Base-by-base conservation (phyloP, 2,113 vertebrate species). In the Oncorhynchus tshawytscha region DNA sequence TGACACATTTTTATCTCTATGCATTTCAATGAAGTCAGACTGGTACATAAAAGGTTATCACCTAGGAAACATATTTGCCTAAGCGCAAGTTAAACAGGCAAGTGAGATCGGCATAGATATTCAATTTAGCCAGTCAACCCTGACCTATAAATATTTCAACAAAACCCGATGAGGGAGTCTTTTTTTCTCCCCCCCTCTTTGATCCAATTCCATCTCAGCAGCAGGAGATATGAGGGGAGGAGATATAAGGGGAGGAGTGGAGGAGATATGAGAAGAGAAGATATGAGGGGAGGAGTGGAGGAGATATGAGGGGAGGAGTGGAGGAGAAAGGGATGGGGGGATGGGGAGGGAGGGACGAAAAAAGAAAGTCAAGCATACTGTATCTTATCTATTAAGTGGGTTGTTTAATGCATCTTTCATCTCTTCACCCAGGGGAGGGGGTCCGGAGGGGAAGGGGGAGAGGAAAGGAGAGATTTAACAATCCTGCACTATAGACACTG, bases 111-210 rank as follows among this genome's bases (percentile, higher is more conserved):
- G 96, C 96, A 96, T 93, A 96, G 97, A 99, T 99, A 99, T 99
- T 99, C 97, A 99, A 99, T 99, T 99, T 99, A 98, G 95, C 96
- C 97, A 98, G 96, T 98, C 97, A 98, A 97, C 97, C 97, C 95
- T 97, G 96, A 99, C 96, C 97, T 98, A 99, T 99, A 97, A 98
- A 99, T 99, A 99, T 98, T 99, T 99, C 95, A 99, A 97, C 96
- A 97, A 97, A 98, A 98, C 95, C 96, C 96, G 95, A 95, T 93
- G 96, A 98, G 96, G 92, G 95, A 89, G 92, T 93, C 93, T 94
- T 94, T 7, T 6, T 1, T 70, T 94, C 95, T 72, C 7, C 92
- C 71, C 94, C 95, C 72, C 69, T 94, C 96, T 97, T 97, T 97
- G 95, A 97, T 97, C 95, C 95, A 96, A 97, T 98, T 98, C 96